Conservation (phyloP, 2,113 vertebrate genomes). For the Steatornis caripensis region DNA sequence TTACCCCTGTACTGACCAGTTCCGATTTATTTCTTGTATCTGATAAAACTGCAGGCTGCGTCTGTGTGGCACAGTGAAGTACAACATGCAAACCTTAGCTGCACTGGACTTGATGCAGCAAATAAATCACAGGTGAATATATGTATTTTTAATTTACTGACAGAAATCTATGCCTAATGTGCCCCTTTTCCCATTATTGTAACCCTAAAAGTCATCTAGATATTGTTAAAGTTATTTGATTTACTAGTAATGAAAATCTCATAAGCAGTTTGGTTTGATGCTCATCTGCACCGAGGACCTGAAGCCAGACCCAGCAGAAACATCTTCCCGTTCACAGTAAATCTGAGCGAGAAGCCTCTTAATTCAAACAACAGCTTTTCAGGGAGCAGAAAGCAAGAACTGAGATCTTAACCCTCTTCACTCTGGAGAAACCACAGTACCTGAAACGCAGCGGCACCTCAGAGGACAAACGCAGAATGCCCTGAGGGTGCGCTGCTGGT, state of each 20-base stretch:
- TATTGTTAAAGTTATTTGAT: background rate
- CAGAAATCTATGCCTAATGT: background rate
- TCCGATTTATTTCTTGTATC: background rate
- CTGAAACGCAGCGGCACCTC: background rate
- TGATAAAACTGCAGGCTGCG: background rate
- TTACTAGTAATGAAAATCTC: background rate
- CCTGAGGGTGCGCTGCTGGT: background rate
- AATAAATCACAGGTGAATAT: background rate
- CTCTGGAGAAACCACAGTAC: background rate
- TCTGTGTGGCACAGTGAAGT: background rate
- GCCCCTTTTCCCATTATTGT: background rate
- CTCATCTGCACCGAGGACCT: background rate
- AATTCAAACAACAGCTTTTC: background rate
- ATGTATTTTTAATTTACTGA: background rate
- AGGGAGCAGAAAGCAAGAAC: background rate
- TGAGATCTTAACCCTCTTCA: background rate
- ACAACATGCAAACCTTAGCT: background rate
- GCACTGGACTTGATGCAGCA: background rate
- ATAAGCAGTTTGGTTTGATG: background rate
- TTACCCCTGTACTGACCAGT: background rate
- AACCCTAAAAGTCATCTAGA: background rate
- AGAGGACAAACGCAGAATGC: accelerated
- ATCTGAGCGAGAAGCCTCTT: background rate
- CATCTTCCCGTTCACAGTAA: background rate
- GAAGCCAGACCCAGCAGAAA: background rate